Evolutionary conservation across 1,140 invertebrate species (phyloP).

Genomic region (Drosophila nigromelanica): DNA sequence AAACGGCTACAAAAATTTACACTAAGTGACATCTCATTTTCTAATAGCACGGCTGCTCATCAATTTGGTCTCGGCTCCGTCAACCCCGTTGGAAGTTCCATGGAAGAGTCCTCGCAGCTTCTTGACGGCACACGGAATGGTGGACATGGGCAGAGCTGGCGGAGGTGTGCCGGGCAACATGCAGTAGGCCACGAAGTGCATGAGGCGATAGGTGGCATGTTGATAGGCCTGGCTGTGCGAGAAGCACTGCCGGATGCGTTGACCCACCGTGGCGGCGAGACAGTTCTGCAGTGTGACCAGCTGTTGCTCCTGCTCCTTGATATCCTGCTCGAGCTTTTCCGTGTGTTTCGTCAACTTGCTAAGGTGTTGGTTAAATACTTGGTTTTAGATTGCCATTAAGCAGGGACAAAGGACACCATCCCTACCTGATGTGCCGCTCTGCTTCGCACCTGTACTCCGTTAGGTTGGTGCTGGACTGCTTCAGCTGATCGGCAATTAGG

Average conservation of each 20-base stretch:
- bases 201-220: constrained; percentile 59
- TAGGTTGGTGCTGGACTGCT: neutral
- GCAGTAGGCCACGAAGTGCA: constrained; percentile 69
- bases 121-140: constrained; percentile 38
- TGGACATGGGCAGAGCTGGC: constrained; percentile 19
- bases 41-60: neutral
- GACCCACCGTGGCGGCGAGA: constrained; percentile 68
- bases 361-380: neutral
- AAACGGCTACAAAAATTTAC: neutral
- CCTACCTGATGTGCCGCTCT: constrained; percentile 41
- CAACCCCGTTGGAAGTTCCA: neutral
- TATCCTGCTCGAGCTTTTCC: constrained; percentile 11
- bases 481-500: constrained; percentile 8
- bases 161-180: constrained; percentile 64
- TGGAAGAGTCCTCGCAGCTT: constrained; percentile 42
- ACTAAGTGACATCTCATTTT: neutral
- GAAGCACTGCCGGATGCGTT: constrained; percentile 65
- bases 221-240: constrained; percentile 54
- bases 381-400: neutral
- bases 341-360: constrained; percentile 46
- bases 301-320: constrained; percentile 48
- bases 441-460: constrained; percentile 26
- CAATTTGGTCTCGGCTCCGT: neutral
- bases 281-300: constrained; percentile 59
- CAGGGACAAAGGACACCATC: neutral